Conservation (phyloP, 2,797 vertebrate species). For the Picus viridis region DNA sequence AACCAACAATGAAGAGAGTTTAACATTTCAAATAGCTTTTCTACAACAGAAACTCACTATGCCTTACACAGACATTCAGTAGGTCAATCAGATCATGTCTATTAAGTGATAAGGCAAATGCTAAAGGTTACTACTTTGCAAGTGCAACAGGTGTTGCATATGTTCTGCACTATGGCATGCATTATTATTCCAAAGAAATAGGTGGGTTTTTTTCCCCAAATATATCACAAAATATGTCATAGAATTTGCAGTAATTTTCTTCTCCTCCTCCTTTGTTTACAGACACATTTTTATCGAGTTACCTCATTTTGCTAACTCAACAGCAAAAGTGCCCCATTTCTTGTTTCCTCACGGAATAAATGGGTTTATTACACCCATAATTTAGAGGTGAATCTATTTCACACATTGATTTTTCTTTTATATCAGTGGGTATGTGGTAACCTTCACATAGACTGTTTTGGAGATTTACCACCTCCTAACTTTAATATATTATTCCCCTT, state of each 20-base stretch:
- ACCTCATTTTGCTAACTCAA: neutral
- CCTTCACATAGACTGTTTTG: neutral
- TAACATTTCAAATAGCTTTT: no score
- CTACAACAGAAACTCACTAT: no score
- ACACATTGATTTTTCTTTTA: neutral
- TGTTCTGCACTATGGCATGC: neutral
- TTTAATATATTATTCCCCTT: neutral
- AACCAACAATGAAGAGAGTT: no score
- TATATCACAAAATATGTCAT: neutral
- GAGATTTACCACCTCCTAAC: neutral
- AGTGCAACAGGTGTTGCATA: neutral
- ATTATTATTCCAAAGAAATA: neutral
- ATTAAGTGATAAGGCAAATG: no score
- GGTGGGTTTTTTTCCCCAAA: neutral
- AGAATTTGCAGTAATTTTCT: neutral
- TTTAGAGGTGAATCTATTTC: slow-evolving; percentile 19
- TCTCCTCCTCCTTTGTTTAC: neutral
- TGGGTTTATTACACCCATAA: neutral
- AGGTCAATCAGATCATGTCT: no score
- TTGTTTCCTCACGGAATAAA: slow-evolving; percentile 6
- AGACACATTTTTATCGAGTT: neutral
- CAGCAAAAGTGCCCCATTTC: neutral
- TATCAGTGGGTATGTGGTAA: neutral
- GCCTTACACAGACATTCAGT: no score
- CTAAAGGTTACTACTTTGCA: no score